Conservation (phyloP, 2,888 invertebrate species). For the Julus scanicus region DNA sequence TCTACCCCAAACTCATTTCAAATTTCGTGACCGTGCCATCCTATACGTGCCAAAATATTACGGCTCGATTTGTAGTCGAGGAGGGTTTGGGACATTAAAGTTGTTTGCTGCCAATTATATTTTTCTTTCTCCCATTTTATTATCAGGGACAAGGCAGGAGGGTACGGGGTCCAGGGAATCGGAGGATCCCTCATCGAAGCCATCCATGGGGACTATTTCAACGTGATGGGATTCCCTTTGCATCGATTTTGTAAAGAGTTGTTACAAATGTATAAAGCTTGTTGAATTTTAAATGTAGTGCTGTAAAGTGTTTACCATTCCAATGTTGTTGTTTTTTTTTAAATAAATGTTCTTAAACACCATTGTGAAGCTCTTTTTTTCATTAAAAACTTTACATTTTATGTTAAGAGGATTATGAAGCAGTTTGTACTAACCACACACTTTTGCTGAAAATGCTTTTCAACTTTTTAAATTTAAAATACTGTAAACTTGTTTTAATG, state of each 20-base stretch:
- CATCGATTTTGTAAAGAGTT: constrained; percentile 69
- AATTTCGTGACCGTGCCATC: neutral
- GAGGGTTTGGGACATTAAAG: neutral
- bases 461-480: too few relatives aligned
- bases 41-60: neutral
- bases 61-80: neutral
- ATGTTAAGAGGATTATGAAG: too few relatives aligned
- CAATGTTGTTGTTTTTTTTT: neutral
- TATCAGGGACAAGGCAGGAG: constrained; percentile 87
- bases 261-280: constrained; percentile 14
- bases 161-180: constrained; percentile 86
- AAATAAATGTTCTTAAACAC: neutral
- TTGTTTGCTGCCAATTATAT: neutral
- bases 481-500: too few relatives aligned
- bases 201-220: constrained; percentile 86
- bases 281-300: neutral
- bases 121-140: constrained; percentile 13
- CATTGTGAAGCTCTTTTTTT: neutral
- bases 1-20: constrained; percentile 40
- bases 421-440: too few relatives aligned
- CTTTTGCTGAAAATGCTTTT: too few relatives aligned
- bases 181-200: constrained; percentile 85
- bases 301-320: neutral
- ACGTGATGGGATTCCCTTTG: constrained; percentile 88
- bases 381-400: neutral